Evolutionary conservation across 1,140 invertebrate species (phyloP).

Genomic region (Camponotus pennsylvanicus): DNA sequence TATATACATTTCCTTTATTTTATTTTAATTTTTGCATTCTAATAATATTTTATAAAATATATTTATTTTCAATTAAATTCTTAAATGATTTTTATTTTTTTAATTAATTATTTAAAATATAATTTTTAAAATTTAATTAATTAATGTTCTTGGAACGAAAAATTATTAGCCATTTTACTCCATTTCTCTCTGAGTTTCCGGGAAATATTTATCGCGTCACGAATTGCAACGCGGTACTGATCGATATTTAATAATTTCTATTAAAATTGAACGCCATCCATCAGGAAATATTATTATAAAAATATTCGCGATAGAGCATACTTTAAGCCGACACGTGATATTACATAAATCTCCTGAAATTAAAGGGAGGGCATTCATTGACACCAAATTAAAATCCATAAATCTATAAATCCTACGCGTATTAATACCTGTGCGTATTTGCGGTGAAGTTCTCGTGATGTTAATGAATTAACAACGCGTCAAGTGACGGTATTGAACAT

Average conservation of each 20-base stretch:
- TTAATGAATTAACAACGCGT: slow-evolving; percentile 53
- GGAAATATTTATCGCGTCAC: slow-evolving; percentile 20
- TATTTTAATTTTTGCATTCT: no score
- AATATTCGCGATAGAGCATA: slow-evolving; percentile 19
- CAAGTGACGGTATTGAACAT: slow-evolving; percentile 20
- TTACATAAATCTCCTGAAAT: slow-evolving; percentile 49
- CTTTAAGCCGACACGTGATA: slow-evolving; percentile 42
- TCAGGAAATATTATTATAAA: slow-evolving; percentile 15
- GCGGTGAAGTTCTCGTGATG: background rate
- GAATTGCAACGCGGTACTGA: background rate
- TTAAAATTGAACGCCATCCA: slow-evolving; percentile 30
- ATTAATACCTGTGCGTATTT: background rate
- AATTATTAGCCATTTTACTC: slow-evolving; percentile 12
- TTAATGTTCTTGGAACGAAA: background rate
- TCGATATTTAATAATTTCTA: slow-evolving; percentile 50
- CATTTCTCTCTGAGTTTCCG: background rate
- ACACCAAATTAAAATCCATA: slow-evolving; percentile 50
- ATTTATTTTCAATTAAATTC: no score
- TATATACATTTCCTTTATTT: no score
- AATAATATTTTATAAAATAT: no score
- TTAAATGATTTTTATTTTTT: no score
- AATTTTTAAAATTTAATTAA: no score
- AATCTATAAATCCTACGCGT: slow-evolving; percentile 24
- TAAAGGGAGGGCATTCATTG: slow-evolving; percentile 17
- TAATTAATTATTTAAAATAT: no score